Percentiles rank a stretch among this genome's conserved stretches.
Conservation (phyloP, 2,888 invertebrate species). For the Blomia tropicalis region DNA sequence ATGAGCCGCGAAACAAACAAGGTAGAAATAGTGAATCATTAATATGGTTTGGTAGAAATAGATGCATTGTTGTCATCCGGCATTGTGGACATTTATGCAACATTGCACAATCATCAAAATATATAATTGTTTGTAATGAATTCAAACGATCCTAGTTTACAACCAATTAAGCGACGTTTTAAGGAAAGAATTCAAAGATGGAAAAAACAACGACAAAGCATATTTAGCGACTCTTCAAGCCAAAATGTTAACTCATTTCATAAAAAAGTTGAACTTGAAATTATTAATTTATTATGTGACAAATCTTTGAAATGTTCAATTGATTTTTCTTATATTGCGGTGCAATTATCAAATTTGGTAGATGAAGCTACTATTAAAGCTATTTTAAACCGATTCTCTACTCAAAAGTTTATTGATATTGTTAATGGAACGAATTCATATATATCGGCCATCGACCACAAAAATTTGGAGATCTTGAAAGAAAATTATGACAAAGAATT, state of each 20-base stretch:
- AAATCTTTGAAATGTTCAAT: slow-evolving; percentile 52
- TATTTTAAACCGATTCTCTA: slow-evolving; percentile 57
- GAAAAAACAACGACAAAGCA: slow-evolving; percentile 74
- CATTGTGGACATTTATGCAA: too few species aligned
- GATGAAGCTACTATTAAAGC: slow-evolving; percentile 46
- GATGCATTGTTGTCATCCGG: too few species aligned
- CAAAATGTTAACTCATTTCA: neutral
- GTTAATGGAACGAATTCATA: slow-evolving; percentile 32
- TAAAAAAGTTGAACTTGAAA: slow-evolving; percentile 26
- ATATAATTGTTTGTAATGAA: too few species aligned
- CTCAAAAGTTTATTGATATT: slow-evolving; percentile 49
- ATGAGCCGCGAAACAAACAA: too few species aligned
- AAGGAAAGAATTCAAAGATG: slow-evolving; percentile 75
- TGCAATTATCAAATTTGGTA: slow-evolving; percentile 41
- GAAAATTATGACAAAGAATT: neutral
- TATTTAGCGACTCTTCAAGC: slow-evolving; percentile 34
- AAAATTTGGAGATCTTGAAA: neutral
- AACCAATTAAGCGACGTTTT: slow-evolving; percentile 76
- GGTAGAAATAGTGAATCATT: too few species aligned
- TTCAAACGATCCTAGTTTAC: slow-evolving; percentile 51
- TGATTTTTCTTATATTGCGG: slow-evolving; percentile 49
- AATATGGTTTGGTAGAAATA: too few species aligned
- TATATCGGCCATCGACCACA: slow-evolving; percentile 24
- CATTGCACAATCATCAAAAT: too few species aligned
- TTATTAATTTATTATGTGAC: slow-evolving; percentile 52